These are phyloP conservation scores for Spongia lamella DNA, from an alignment of 37 sponge, comb jelly and placozoan species.

Conservation along the genomic window DNA sequence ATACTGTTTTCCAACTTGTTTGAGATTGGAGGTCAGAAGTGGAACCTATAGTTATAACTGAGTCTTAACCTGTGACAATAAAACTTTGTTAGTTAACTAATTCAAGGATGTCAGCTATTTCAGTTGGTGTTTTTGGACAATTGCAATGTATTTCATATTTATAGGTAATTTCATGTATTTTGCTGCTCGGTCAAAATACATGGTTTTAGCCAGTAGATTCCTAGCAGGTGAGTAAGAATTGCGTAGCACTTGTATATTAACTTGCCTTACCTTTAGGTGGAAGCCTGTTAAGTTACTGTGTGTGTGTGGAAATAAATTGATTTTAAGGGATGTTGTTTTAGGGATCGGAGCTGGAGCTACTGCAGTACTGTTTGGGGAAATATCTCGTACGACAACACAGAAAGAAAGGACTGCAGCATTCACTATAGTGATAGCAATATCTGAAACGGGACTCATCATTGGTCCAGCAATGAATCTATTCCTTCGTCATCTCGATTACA, in stretches of 20 bases:
- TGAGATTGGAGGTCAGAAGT: slow-evolving; percentile 66
- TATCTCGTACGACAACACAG: slow-evolving; percentile 51
- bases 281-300: no score
- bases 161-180: slow-evolving; percentile 62
- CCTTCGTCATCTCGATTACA: slow-evolving; percentile 48
- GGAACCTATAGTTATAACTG: no score
- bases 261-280: no score
- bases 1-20: slow-evolving; percentile 41
- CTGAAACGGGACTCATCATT: slow-evolving; percentile 52
- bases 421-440: slow-evolving; percentile 37
- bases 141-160: background rate
- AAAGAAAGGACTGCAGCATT: slow-evolving; percentile 59
- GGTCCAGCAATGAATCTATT: slow-evolving; percentile 87
- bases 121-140: background rate
- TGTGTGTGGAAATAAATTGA: no score
- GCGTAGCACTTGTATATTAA: no score
- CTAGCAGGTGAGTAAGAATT: background rate
- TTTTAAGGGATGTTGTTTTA: no score
- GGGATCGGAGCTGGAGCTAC: slow-evolving; percentile 69
- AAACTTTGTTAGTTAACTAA: no score
- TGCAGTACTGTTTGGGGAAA: slow-evolving; percentile 52
- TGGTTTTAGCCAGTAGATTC: slow-evolving; percentile 46
- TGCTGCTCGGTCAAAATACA: slow-evolving; percentile 48
- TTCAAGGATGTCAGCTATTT: no score
- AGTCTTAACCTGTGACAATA: no score